Base-by-base conservation (phyloP, 2,888 invertebrate species). In the Mesochorus sp. region DNA sequence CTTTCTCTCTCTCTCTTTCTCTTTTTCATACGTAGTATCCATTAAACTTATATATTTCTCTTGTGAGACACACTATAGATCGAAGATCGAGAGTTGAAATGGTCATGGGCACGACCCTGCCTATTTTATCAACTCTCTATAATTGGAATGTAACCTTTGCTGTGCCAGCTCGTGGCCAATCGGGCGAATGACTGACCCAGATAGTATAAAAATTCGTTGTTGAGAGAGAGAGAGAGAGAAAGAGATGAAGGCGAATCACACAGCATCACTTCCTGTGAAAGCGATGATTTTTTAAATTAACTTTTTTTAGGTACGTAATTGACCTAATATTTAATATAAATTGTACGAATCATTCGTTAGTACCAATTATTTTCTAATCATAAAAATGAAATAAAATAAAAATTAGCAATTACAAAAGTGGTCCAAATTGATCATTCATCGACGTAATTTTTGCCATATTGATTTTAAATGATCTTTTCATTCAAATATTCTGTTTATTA, bases 131-230 rank as follows among this genome's bases (percentile, higher is more conserved):
- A 72, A 72, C 80, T 57, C 53, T 83, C 85, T 88, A 87, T 87
- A 87, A 88, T 87, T 88, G 87, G 85, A 86, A 80, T 86, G 83
- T 85, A 87, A 88, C 87, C 86, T 88, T 88, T 85, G 80, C 5
- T 42, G 28, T 26, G 79, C 26, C 44, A 66, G 66, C 74, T 79
- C 76, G 64, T 66, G 80, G 80, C 82, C 82, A 82, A 85, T 76
- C 71, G 76, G 75, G 37, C 61, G 61, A 82, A 81, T 75, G 68
- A 62, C 31, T 75, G 84, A 85, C 86, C 85, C 82, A 85, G 70
- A 85, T 85, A 83, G 82, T 72, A 79, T 76, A 76, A 53, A 42
- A 67, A 42, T 21, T 76, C 31, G 39, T 49, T 57, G 21, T 28
- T 34, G 42, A 14, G 64, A 53, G 37, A 3, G 21, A 47, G 21